These are phyloP conservation scores for Atrichornis clamosus DNA, from an alignment of 2,113 vertebrate species.

Conservation along the genomic window DNA sequence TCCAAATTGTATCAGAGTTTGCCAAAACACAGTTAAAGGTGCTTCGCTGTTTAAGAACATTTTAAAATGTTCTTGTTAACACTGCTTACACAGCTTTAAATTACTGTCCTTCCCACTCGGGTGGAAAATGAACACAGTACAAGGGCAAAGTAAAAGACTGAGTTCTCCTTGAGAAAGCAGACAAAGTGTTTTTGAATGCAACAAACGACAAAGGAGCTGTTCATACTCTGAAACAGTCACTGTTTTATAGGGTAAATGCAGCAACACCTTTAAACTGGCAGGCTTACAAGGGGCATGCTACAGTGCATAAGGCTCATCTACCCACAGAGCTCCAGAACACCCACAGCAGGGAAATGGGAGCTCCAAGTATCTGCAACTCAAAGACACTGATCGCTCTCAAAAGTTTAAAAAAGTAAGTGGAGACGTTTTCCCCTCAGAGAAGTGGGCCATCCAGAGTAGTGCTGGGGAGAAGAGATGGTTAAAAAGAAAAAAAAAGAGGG, in stretches of 20 bases:
- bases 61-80: not conserved
- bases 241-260: not conserved
- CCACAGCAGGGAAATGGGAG: not conserved
- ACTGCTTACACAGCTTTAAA: not conserved
- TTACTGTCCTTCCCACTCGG: not conserved
- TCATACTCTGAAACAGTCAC: not conserved
- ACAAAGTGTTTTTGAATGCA: not conserved
- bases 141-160: not conserved
- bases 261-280: not conserved
- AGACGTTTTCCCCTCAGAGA: not conserved
- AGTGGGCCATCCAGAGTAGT: not conserved
- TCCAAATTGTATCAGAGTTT: not conserved
- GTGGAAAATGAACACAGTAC: not conserved
- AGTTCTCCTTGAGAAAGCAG: not conserved
- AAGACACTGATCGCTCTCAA: not conserved
- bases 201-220: not conserved
- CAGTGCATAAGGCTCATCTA: not conserved
- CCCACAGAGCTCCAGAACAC: not conserved
- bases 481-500: not conserved
- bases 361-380: not conserved
- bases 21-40: not conserved
- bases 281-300: not conserved
- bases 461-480: constrained; percentile 38
- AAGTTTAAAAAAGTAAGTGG: not conserved
- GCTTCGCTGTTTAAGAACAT: not conserved